Percentiles rank a stretch among this genome's conserved stretches.
Evolutionary conservation across 2,797 vertebrate genomes (phyloP).

Genomic region (Psittacula echo): DNA sequence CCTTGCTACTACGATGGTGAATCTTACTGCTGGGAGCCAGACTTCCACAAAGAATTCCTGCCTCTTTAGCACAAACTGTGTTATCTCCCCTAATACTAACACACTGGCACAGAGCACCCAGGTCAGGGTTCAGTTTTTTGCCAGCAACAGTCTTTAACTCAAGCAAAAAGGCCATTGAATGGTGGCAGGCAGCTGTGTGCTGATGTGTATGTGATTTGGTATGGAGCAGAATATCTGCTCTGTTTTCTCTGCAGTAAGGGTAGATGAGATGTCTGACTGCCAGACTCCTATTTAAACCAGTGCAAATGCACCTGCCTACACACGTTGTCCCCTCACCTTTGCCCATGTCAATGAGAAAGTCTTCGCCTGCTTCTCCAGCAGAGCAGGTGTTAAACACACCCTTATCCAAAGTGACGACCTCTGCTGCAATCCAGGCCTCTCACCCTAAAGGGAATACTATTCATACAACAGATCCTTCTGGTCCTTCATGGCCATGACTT

Average conservation of each 20-base stretch:
- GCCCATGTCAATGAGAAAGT: neutral
- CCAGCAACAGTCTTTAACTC: neutral
- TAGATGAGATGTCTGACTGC: neutral
- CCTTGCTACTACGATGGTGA: fast-evolving
- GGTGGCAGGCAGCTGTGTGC: neutral
- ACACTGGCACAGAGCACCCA: fast-evolving
- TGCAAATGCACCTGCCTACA: neutral
- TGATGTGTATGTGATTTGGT: neutral
- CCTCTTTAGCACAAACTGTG: neutral
- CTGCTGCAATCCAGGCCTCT: neutral
- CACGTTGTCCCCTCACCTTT: fast-evolving
- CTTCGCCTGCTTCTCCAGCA: neutral
- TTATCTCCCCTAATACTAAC: neutral
- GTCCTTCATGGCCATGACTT: neutral
- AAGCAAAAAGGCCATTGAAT: neutral
- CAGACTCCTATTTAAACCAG: neutral
- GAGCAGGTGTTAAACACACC: neutral
- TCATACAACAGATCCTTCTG: neutral
- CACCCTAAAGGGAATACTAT: neutral
- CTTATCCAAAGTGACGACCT: neutral
- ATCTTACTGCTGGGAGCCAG: neutral
- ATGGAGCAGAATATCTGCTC: neutral
- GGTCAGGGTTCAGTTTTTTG: neutral
- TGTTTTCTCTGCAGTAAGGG: neutral
- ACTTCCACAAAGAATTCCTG: fast-evolving